Evolutionary conservation across 2,888 invertebrate genomes (phyloP), one percentile per base, ranked within the genome.

Genomic region (Apantesis nais): DNA sequence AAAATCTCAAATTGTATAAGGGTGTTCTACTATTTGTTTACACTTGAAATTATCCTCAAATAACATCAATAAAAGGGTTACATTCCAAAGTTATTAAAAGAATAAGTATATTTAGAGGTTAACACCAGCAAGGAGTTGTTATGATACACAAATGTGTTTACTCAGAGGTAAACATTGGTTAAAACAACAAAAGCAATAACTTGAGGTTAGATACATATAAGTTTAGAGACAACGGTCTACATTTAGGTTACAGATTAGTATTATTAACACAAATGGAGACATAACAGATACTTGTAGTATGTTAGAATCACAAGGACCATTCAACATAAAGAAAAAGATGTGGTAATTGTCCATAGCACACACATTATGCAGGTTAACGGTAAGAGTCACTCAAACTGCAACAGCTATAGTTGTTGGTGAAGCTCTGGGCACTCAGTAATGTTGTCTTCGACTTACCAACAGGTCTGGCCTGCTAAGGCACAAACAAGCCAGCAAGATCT

Each of bases 401-500:
- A 90, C 90, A 93, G 93, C 92, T 75, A 91, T 91, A 87, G 87
- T 88, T 90, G 90, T 90, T 89, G 88, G 87, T 88, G 86, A 93
- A 93, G 94, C 93, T 88, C 83, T 88, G 86, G 83, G 88, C 93
- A 92, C 89, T 90, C 90, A 86, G 83, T 89, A 88, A 87, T 82
- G 84, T 86, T 85, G 82, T 92, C 91, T 92, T 93, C 90, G 88
- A 96, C 96, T 96, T 96, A 96, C 96, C 96, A 96, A 96, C 95
- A 96, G 96, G 95, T 96, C 96, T 96, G 96, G 96, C 96, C 96
- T 96, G 94, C 95, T 95, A 96, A 96, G 96, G 96, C 96, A 96
- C 96, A 96, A 96, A 96, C 96, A 96, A 96, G 96, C 96, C 96
- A 96, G 96, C 96, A 96, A 96, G 95, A 96, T 96, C 96, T 96